Percentiles rank a stretch among this genome's conserved stretches.
Conservation (phyloP, 2,888 invertebrate species). For the Hybos culiciformis region DNA sequence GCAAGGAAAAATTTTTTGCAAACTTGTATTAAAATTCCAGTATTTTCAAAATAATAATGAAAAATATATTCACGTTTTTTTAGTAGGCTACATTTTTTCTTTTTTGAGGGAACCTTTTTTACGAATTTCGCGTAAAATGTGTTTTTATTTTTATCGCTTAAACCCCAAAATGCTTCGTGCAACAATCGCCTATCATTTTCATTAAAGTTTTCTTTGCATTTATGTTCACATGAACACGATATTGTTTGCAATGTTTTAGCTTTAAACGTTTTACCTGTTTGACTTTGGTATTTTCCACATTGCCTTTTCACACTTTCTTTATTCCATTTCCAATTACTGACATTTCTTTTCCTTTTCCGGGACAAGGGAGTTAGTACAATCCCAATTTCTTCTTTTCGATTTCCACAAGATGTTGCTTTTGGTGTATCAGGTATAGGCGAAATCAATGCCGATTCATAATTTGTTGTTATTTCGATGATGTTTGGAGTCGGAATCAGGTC, state of each 20-base stretch:
- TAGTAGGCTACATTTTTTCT: slow-evolving; percentile 5
- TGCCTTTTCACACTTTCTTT: slow-evolving; percentile 4
- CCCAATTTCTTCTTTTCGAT: slow-evolving; percentile 4
- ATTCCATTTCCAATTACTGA: slow-evolving; percentile 7
- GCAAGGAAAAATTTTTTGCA: slow-evolving; percentile 7
- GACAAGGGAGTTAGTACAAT: slow-evolving; percentile 4
- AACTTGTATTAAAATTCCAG: slow-evolving; percentile 5
- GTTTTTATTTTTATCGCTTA: slow-evolving; percentile 6
- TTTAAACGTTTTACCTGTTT: too few species aligned
- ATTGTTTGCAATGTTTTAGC: slow-evolving; percentile 3
- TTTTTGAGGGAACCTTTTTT: slow-evolving; percentile 3
- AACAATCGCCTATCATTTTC: slow-evolving; percentile 4
- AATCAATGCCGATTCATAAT: too few species aligned
- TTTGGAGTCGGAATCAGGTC: too few species aligned
- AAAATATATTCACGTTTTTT: too few species aligned
- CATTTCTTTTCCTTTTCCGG: slow-evolving; percentile 8
- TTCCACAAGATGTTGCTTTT: too few species aligned
- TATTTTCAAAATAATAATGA: slow-evolving; percentile 9
- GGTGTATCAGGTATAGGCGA: too few species aligned
- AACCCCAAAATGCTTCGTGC: slow-evolving; percentile 7
- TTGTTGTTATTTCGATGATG: too few species aligned
- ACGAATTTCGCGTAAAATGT: slow-evolving; percentile 7
- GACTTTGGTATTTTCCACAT: slow-evolving; percentile 6
- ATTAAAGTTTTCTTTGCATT: slow-evolving; percentile 7
- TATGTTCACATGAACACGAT: slow-evolving; percentile 7